Evolutionary conservation across 2,888 invertebrate genomes (phyloP).

Genomic region (Stenichneumon culpator): DNA sequence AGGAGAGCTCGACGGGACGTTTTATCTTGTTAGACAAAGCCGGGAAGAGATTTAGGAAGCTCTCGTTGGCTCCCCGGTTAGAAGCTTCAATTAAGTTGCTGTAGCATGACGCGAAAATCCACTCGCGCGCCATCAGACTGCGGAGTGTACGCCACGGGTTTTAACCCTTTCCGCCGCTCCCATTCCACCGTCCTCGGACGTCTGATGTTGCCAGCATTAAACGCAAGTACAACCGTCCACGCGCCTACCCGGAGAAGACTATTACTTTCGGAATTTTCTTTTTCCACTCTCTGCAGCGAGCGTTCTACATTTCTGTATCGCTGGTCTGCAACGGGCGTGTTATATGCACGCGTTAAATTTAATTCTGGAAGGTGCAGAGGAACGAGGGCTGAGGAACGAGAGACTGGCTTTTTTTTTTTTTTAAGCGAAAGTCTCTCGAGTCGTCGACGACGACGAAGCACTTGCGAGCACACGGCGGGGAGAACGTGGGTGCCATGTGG

Average conservation of each 20-base stretch:
- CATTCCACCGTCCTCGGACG: slow-evolving; percentile 44
- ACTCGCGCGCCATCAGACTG: slow-evolving; percentile 61
- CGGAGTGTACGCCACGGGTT: slow-evolving; percentile 56
- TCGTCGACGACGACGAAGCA: slow-evolving; percentile 37
- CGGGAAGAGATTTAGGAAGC: slow-evolving; percentile 55
- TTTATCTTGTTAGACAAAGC: slow-evolving; percentile 30
- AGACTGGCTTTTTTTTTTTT: slow-evolving; percentile 31
- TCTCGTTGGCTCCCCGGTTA: slow-evolving; percentile 17
- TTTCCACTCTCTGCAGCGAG: slow-evolving; percentile 6
- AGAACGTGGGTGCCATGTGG: slow-evolving; percentile 72
- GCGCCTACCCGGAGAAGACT: slow-evolving; percentile 24
- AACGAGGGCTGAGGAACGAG: slow-evolving; percentile 21
- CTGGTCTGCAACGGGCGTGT: neutral
- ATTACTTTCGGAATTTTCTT: slow-evolving; percentile 40
- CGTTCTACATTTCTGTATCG: neutral
- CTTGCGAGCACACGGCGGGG: slow-evolving; percentile 40
- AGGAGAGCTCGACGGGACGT: slow-evolving; percentile 21
- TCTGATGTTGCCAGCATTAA: slow-evolving; percentile 22
- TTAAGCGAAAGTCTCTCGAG: slow-evolving; percentile 33
- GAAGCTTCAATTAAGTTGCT: slow-evolving; percentile 71
- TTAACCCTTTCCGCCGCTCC: slow-evolving; percentile 60
- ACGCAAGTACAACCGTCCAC: slow-evolving; percentile 29
- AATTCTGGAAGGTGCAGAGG: slow-evolving; percentile 45
- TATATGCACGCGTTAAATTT: slow-evolving; percentile 51
- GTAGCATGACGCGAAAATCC: slow-evolving; percentile 70